phyloP scores from a whole-genome alignment of 2,113 vertebrate species.

The Engraulis encrasicolus region DNA sequence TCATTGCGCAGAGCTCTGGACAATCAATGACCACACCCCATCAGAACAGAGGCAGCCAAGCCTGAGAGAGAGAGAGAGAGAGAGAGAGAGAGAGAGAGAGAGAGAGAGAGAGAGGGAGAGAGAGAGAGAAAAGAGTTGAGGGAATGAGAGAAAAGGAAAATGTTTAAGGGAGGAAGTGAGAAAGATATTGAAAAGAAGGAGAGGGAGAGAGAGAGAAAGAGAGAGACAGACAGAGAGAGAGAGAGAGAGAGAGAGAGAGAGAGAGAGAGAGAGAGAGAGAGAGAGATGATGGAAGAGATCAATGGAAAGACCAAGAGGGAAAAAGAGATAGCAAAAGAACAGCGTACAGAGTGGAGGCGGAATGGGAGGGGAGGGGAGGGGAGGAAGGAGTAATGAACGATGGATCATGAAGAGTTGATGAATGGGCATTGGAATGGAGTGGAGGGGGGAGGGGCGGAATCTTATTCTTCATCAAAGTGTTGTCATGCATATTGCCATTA shows the following conservation, averaged over 20 bases:
- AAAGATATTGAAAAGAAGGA: neutral
- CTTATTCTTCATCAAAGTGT: too few species aligned
- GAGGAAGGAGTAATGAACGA: neutral
- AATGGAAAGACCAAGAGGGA: neutral
- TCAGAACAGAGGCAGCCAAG: neutral
- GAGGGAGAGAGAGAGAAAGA: neutral
- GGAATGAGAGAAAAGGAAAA: neutral
- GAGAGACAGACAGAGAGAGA: neutral
- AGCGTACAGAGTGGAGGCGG: neutral
- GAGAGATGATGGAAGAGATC: neutral
- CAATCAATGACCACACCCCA: neutral
- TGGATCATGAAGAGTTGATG: neutral
- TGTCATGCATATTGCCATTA: too few species aligned
- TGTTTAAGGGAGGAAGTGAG: neutral
- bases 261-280: neutral
- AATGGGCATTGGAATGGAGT: too few species aligned
- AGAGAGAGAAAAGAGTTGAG: neutral
- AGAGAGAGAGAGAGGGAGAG: neutral
- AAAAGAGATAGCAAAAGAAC: neutral
- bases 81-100: neutral
- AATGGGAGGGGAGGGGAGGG: constrained; percentile 16
- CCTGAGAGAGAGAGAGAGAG: neutral
- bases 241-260: neutral
- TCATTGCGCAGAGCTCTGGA: neutral
- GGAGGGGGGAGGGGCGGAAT: too few species aligned